Percentiles rank a stretch among this genome's conserved stretches.
Conservation (phyloP, 2,797 vertebrate species). For the Mormyrops attenuatus region DNA sequence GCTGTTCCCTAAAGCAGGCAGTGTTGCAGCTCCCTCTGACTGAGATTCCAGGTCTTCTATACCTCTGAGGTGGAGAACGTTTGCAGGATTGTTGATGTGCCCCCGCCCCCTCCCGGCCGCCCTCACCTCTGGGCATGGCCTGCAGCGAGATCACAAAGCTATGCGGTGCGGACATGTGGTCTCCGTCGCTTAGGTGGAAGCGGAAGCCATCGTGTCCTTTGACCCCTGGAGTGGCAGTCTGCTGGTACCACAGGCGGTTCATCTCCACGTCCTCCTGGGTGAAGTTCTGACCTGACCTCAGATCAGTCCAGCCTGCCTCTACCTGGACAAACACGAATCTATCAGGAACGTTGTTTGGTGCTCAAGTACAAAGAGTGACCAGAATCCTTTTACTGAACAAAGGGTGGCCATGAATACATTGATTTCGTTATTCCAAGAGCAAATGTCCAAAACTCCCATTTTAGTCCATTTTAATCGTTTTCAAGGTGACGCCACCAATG, state of each 20-base stretch:
- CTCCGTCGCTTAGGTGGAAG: constrained; percentile 59
- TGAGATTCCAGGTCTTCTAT: background rate
- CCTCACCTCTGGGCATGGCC: constrained; percentile 56
- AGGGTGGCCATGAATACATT: background rate
- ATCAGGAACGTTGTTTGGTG: background rate
- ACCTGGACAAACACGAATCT: constrained; percentile 36
- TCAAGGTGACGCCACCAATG: background rate
- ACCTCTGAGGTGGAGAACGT: background rate
- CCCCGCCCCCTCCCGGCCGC: background rate
- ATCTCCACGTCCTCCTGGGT: constrained; percentile 60
- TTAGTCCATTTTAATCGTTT: background rate
- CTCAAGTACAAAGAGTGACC: background rate
- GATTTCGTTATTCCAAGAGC: background rate
- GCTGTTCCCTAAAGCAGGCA: constrained; percentile 12
- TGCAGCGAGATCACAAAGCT: constrained; percentile 55
- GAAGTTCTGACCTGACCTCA: constrained; percentile 60
- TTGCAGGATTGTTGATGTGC: background rate
- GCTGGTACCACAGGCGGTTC: constrained; percentile 60
- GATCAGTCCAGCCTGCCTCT: constrained; percentile 42
- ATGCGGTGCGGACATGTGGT: constrained; percentile 47
- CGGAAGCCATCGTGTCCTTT: constrained; percentile 60
- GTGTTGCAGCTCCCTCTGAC: constrained; percentile 39
- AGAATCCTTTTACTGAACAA: background rate
- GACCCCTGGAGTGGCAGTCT: constrained; percentile 37
- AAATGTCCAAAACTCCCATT: background rate